Base-by-base conservation (phyloP, 35 echinoderm and acorn worm species). In the Ophiothrix spiculata region DNA sequence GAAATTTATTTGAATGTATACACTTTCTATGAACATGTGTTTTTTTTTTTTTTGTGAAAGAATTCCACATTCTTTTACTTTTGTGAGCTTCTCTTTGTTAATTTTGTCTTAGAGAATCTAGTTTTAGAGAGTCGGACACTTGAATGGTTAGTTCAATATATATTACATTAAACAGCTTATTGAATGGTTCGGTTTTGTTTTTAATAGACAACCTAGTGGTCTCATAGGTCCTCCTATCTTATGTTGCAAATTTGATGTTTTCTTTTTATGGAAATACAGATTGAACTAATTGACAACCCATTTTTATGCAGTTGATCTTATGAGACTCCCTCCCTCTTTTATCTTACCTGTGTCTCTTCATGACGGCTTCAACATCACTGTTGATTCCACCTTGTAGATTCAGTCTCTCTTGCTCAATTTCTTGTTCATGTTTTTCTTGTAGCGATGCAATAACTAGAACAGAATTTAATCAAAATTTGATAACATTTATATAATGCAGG, bases 271-370 rank as follows among this genome's bases (percentile, higher is more conserved):
- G 37, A 32, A 32, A 25, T 4, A 8, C 3, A 38, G 23, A 23
- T 28, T 79, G 64, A 4, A 11, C 64, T 29, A 29, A 74, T 74
- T 74, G n/a, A 25, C 4, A 8, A 0, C 11, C 16, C n/a, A 29
- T 0, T 73, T n/a, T 10, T 73, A 10, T 19, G 21, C 0, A 12
- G 12, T 25, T 25, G 4, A 13, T 11, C 64, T 29, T 29, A 8
- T 32, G 33, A 23, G 64, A 74, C 33, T 25, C 25, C 64, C 64
- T 25, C 64, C 0, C 25, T 32, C 64, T 74, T 25, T 0, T 74
- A 13, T 31, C 92, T 91, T 80, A 95, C 93, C 84, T 88, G 86
- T 95, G 93, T 40, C 89, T 91, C 56, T 87, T 88, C 85, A 95
- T 87, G 69, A 95, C 88, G 36, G 89, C 37, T 56, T 95, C 93